These are phyloP conservation scores for Xiphydria camelus DNA, from an alignment of 2,888 invertebrate genomes.

Conservation along the genomic window DNA sequence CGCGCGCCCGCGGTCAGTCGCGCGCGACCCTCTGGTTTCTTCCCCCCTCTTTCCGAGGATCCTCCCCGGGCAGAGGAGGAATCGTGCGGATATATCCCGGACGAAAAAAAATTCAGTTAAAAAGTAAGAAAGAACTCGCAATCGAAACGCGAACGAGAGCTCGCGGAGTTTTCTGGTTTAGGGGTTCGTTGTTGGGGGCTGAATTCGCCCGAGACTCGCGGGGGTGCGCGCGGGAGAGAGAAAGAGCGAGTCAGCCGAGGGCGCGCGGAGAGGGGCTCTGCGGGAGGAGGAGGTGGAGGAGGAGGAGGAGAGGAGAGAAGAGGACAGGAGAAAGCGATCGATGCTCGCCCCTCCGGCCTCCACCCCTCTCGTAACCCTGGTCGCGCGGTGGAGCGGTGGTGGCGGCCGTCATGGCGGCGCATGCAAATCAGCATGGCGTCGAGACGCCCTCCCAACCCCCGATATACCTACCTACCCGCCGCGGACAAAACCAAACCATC, in stretches of 20 bases:
- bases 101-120: conserved; percentile 6
- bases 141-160: conserved; percentile 17
- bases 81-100: too few relatives aligned
- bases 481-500: conserved; percentile 52
- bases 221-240: conserved; percentile 19
- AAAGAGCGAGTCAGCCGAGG: conserved; percentile 34
- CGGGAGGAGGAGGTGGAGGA: conserved; percentile 31
- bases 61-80: too few relatives aligned
- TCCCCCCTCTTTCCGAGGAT: too few relatives aligned
- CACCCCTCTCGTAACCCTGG: conserved; percentile 25
- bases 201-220: conserved; percentile 24
- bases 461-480: conserved; percentile 32
- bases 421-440: conserved; percentile 68
- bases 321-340: conserved; percentile 59
- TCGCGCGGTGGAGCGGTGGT: conserved; percentile 41
- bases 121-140: conserved; percentile 12
- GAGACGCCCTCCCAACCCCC: conserved; percentile 55
- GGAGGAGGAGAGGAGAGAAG: conserved; percentile 25
- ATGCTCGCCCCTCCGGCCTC: conserved; percentile 58
- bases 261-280: conserved; percentile 42
- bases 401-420: conserved; percentile 64
- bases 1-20: too few relatives aligned
- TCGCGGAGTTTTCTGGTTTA: conserved; percentile 34
- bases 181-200: conserved; percentile 29
- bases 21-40: too few relatives aligned